phyloP scores from a whole-genome alignment of 2,113 vertebrate species.

The Uria lomvia region DNA sequence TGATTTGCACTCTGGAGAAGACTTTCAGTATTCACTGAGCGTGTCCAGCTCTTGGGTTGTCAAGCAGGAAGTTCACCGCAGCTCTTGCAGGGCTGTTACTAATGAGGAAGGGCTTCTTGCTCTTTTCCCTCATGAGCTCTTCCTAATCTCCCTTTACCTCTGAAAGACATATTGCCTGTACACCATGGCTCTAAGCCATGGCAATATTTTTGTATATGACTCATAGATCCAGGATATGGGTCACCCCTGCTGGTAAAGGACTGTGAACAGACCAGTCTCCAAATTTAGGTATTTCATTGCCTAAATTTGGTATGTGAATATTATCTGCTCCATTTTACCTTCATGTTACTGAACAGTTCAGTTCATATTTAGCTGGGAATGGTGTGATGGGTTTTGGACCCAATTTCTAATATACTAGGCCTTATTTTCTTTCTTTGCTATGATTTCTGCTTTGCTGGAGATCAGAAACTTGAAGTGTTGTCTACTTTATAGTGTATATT shows the following conservation, averaged over 20 bases:
- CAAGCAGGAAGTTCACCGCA: neutral
- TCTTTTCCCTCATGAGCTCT: neutral
- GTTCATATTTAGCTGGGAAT: neutral
- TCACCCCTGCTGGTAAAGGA: neutral
- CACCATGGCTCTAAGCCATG: neutral
- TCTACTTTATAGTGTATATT: neutral
- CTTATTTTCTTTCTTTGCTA: neutral
- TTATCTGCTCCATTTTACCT: neutral
- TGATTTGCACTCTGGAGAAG: neutral
- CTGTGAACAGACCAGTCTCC: neutral
- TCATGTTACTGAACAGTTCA: neutral
- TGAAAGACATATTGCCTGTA: neutral
- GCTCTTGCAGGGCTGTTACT: neutral
- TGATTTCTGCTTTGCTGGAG: neutral
- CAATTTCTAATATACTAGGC: neutral
- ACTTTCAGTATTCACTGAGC: neutral
- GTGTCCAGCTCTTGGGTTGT: neutral
- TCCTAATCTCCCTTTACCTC: neutral
- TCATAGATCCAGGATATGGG: neutral
- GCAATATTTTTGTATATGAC: neutral
- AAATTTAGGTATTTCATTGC: neutral
- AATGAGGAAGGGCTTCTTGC: neutral
- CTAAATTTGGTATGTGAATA: neutral
- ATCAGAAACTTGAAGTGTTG: neutral
- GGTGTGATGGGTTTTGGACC: neutral